Percentiles rank a stretch among this genome's conserved stretches.
These are phyloP conservation scores for Catharus minimus DNA, from an alignment of 2,113 vertebrate genomes.

Conservation along the genomic window DNA sequence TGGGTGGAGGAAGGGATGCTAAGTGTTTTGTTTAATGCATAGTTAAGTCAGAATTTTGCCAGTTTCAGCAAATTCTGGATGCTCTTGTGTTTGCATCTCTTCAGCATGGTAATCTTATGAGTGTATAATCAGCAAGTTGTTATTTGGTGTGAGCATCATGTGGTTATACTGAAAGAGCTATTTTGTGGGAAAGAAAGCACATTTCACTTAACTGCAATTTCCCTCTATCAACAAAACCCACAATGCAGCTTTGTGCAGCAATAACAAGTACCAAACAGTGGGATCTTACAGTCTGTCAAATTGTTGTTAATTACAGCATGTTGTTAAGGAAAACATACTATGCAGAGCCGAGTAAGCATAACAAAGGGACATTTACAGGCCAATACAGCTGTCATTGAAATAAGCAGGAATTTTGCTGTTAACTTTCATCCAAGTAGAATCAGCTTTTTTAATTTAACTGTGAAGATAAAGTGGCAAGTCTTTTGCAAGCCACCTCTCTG, in stretches of 20 bases:
- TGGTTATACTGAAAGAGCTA: conserved; percentile 13
- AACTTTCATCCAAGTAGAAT: conserved; percentile 16
- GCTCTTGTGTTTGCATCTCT: neutral
- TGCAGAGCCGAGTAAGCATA: conserved; percentile 32
- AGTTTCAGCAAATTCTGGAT: conserved; percentile 25
- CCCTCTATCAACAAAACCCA: conserved; percentile 20
- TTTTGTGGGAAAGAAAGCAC: conserved; percentile 11
- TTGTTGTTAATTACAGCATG: conserved; percentile 56
- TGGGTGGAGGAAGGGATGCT: neutral
- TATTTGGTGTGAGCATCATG: conserved; percentile 34
- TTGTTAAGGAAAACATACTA: conserved; percentile 50
- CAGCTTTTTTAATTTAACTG: neutral
- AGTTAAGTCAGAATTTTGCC: conserved; percentile 8
- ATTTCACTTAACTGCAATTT: conserved; percentile 44
- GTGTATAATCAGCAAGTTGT: conserved; percentile 32
- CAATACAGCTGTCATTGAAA: conserved; percentile 40
- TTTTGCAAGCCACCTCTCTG: neutral
- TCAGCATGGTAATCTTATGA: conserved; percentile 3
- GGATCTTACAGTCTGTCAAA: conserved; percentile 54
- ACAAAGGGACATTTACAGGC: conserved; percentile 51
- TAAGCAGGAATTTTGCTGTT: conserved; percentile 26
- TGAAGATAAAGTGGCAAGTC: neutral
- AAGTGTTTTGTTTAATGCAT: neutral
- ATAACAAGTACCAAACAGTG: conserved; percentile 35
- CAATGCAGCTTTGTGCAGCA: conserved; percentile 42